Conservation (phyloP, 2,113 vertebrate genomes). For the Illadopsis cleaveri region DNA sequence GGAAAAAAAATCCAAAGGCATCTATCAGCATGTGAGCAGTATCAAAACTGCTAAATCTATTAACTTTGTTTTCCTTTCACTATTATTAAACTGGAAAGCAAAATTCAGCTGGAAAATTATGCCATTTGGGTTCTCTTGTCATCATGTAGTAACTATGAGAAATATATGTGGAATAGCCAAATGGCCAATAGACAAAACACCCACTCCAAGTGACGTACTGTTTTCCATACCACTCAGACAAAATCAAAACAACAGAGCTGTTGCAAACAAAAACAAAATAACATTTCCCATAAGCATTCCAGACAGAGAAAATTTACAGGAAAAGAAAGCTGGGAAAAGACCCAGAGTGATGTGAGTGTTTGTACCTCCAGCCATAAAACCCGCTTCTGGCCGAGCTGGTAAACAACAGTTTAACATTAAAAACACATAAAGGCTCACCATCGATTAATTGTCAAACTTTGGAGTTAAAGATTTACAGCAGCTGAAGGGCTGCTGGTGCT, state of each 20-base stretch:
- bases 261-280: conserved; percentile 88
- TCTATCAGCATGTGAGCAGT: conserved; percentile 60
- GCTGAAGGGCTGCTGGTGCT: background rate
- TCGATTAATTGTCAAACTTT: conserved; percentile 37
- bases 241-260: conserved; percentile 86
- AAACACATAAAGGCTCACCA: conserved; percentile 46
- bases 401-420: conserved; percentile 39
- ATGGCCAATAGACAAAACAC: conserved; percentile 85
- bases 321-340: conserved; percentile 78
- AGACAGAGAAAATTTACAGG: conserved; percentile 82
- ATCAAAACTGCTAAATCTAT: conserved; percentile 76
- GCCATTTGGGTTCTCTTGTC: conserved; percentile 80
- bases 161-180: conserved; percentile 82
- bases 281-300: conserved; percentile 86
- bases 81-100: conserved; percentile 79
- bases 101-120: conserved; percentile 79
- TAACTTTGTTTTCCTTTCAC: conserved; percentile 79
- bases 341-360: conserved; percentile 64
- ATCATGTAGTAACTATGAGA: conserved; percentile 84
- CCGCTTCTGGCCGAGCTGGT: background rate
- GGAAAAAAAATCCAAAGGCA: conserved; percentile 13
- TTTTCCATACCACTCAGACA: conserved; percentile 87
- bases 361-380: conserved; percentile 57
- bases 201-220: conserved; percentile 84
- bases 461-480: conserved; percentile 30